Conservation (phyloP, 2,888 invertebrate species). For the Abrostola triplasia region DNA sequence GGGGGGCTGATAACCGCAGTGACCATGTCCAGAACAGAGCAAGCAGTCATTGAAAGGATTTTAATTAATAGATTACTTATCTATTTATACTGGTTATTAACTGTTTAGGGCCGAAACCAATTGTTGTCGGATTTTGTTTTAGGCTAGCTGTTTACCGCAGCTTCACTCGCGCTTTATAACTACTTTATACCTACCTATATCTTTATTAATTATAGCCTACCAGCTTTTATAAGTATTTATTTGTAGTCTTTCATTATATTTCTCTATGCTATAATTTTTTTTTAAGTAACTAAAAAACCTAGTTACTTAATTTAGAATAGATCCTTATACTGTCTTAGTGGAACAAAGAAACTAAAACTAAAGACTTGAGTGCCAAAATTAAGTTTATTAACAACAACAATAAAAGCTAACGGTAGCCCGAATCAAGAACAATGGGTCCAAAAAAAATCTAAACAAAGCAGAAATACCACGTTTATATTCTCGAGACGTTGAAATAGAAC, state of each 20-base stretch:
- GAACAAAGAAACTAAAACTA: constrained; percentile 18
- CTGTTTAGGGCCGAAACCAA: not conserved
- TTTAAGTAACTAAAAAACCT: too few species aligned
- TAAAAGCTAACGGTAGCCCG: constrained; percentile 36
- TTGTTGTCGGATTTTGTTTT: too few species aligned
- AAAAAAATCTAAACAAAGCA: constrained; percentile 61
- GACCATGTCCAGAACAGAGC: constrained; percentile 38
- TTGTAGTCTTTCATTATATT: too few species aligned
- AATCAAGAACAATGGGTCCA: constrained; percentile 52
- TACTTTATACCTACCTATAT: too few species aligned
- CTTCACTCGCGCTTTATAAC: too few species aligned
- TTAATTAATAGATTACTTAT: constrained; percentile 26
- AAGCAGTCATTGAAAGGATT: constrained; percentile 36
- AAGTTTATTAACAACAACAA: constrained; percentile 42
- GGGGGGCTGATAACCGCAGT: constrained; percentile 45
- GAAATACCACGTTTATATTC: constrained; percentile 55
- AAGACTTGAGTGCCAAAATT: constrained; percentile 28
- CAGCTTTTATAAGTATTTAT: too few species aligned
- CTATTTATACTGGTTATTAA: constrained; percentile 10
- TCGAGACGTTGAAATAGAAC: constrained; percentile 29
- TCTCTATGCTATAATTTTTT: too few species aligned
- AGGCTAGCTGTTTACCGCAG: too few species aligned
- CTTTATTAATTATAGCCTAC: too few species aligned
- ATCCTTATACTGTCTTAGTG: constrained; percentile 7
- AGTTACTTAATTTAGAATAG: constrained; percentile 12